Evolutionary conservation across 2,113 vertebrate genomes (phyloP).

Genomic region (Megaceryle torquata): DNA sequence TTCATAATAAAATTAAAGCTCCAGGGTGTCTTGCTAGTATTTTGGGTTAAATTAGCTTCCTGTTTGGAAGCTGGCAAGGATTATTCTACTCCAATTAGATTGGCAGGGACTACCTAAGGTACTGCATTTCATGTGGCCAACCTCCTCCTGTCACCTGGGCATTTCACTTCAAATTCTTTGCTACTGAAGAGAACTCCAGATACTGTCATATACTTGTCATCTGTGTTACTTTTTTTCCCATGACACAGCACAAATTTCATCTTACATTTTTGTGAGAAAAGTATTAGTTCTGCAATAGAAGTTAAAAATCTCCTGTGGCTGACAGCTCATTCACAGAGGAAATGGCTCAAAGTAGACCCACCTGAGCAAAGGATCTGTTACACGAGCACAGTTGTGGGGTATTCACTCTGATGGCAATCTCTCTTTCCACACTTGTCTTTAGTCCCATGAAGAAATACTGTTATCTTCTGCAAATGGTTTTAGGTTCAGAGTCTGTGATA

Average conservation of each 20-base stretch:
- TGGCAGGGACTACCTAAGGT: neutral
- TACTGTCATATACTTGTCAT: neutral
- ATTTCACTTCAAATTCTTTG: neutral
- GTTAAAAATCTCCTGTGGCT: neutral
- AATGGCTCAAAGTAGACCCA: fast-evolving
- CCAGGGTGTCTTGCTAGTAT: neutral
- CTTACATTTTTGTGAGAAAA: neutral
- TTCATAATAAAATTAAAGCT: neutral
- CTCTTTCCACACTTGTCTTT: neutral
- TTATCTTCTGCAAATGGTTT: neutral
- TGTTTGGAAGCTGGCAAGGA: neutral
- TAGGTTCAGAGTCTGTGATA: neutral
- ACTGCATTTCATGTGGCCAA: neutral
- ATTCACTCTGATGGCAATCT: neutral
- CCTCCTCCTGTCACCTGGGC: neutral
- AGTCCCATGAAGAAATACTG: neutral
- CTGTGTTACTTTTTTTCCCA: neutral
- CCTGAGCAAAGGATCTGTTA: neutral
- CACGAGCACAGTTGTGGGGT: fast-evolving
- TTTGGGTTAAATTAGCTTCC: neutral
- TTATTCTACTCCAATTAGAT: neutral
- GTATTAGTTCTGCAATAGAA: neutral
- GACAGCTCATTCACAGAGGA: neutral
- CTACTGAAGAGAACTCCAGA: neutral
- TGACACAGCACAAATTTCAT: neutral